Conservation (phyloP, 1,140 invertebrate species). For the Lasioglossum albipes region DNA sequence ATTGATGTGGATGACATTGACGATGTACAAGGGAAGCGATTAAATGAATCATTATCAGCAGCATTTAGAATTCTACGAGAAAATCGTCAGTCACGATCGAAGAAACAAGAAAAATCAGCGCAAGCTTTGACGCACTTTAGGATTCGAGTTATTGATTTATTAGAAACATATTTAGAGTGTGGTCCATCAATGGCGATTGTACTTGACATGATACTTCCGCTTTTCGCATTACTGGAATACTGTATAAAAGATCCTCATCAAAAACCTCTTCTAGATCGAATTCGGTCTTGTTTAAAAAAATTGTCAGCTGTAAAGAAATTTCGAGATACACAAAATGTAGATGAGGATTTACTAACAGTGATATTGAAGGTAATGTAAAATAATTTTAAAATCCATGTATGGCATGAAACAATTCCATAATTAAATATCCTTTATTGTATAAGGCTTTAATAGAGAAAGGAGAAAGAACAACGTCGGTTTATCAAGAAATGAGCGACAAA, state of each 20-base stretch:
- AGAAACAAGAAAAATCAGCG: conserved; percentile 84
- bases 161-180: conserved; percentile 86
- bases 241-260: conserved; percentile 85
- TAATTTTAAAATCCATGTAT: conserved; percentile 29
- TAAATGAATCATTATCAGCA: conserved; percentile 85
- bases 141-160: conserved; percentile 85
- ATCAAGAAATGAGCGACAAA: conserved; percentile 85
- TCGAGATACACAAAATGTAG: conserved; percentile 81
- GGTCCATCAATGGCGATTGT: conserved; percentile 84
- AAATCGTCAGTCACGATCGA: conserved; percentile 81
- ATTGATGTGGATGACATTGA: conserved; percentile 88
- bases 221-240: conserved; percentile 84
- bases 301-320: conserved; percentile 84
- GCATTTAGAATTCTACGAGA: conserved; percentile 86
- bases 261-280: conserved; percentile 83
- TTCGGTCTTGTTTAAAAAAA: conserved; percentile 83
- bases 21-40: conserved; percentile 87
- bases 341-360: conserved; percentile 81
- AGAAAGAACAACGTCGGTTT: conserved; percentile 82
- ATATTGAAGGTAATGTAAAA: conserved; percentile 68
- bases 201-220: conserved; percentile 84
- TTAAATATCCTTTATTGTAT: conserved; percentile 68
- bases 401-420: neutral
- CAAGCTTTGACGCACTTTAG: conserved; percentile 86
- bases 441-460: conserved; percentile 84